Evolutionary conservation across 2,888 invertebrate genomes (phyloP), one percentile per base, ranked within the genome.

Genomic region (Ctenicera cuprea): DNA sequence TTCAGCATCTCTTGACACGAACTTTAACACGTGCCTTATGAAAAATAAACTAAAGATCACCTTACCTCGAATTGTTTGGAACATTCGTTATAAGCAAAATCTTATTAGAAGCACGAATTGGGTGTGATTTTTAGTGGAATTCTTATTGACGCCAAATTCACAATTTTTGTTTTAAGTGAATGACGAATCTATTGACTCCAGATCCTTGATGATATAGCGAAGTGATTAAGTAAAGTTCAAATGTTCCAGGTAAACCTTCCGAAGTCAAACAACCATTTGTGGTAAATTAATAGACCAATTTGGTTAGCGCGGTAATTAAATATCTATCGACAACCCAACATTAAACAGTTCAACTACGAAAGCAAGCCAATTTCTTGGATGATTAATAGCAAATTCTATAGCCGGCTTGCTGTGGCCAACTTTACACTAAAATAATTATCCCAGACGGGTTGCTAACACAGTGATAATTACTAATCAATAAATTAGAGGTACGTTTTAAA

Each of bases 401-500:
- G 20, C 12, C 7, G 8, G 9, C 20, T 20, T 12, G 22, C 18
- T 50, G 22, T 22, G 50, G 50, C 22, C 12, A 50, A 22, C 22
- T 50, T 22, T 22, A 9, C 50, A 22, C 50, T 50, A 50, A 50
- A 50, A 50, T 20, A 50, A 50, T 50, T 50, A 50, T 22, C 50
- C 12, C 3, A 48, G 22, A 50, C 22, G 22, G 22, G 12, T 50
- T 50, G 18, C 11, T 20, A 22, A 22, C 9, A 3, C n/a, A 11
- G 22, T 12, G 50, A 50, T 50, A 50, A 50, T 50, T 50, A 22
- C 22, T 50, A 50, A 50, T 50, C 50, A 12, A 50, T 50, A 50
- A 16, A 22, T 50, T 22, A 50, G 20, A 22, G 18, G 2, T 0
- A 50, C 9, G 0, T 50, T 12, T 22, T n/a, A 22, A 22, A 22